Evolutionary conservation across 2,797 vertebrate genomes (phyloP).

Genomic region (Paratrypauchen microcephalus): DNA sequence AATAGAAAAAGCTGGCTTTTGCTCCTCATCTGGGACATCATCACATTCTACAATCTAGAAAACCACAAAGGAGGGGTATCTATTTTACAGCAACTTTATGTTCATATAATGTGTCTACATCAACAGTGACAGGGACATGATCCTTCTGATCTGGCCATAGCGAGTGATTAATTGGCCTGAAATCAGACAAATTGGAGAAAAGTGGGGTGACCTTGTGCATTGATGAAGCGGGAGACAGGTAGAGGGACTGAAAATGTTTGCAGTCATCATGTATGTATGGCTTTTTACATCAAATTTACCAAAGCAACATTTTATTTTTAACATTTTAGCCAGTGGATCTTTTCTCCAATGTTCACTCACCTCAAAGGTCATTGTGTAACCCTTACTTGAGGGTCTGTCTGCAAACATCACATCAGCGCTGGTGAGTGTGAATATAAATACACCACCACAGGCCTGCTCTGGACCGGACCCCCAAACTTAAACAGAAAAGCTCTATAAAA

Average conservation of each 20-base stretch:
- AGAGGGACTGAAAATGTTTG: background rate
- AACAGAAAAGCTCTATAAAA: slow-evolving; percentile 8
- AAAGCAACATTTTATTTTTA: background rate
- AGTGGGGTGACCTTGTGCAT: slow-evolving; percentile 56
- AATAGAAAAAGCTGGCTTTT: no score
- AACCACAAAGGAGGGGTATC: no score
- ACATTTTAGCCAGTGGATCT: background rate
- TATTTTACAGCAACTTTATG: background rate
- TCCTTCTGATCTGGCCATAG: slow-evolving; percentile 34
- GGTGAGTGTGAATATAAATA: background rate
- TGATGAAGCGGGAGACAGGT: slow-evolving; percentile 34
- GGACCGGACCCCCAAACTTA: slow-evolving; percentile 1
- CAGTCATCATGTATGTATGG: background rate
- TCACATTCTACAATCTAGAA: background rate
- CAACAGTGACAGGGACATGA: slow-evolving; percentile 40
- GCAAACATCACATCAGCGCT: slow-evolving; percentile 6
- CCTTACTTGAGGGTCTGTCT: slow-evolving; percentile 3
- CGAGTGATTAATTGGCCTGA: slow-evolving; percentile 52
- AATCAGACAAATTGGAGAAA: slow-evolving; percentile 40
- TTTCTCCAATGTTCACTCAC: slow-evolving; percentile 1
- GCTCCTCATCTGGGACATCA: background rate
- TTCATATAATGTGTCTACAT: background rate
- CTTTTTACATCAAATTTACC: background rate
- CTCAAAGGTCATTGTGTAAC: slow-evolving; percentile 1
- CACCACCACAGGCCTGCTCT: background rate